These are phyloP conservation scores for Pholis gunnellus DNA, from an alignment of 2,113 vertebrate species.

Conservation along the genomic window DNA sequence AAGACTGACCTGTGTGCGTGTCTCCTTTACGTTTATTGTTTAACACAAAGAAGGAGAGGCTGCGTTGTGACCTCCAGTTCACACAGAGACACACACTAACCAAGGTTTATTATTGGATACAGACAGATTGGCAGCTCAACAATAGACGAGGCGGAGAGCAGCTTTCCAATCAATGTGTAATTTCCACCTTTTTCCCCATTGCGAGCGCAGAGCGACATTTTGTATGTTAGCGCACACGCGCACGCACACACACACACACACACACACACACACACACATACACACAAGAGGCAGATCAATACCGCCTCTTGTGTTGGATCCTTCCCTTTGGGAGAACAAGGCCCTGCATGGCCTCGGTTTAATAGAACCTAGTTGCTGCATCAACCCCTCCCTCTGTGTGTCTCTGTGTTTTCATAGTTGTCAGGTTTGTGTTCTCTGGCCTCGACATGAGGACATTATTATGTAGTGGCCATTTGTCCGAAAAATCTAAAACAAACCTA, in stretches of 20 bases:
- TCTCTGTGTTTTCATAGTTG: constrained; percentile 13
- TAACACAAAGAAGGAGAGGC: constrained; percentile 30
- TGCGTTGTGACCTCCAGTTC: constrained; percentile 50
- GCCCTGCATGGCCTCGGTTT: constrained; percentile 7
- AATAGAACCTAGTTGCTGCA: constrained; percentile 36
- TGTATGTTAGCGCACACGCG: not conserved
- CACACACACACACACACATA: constrained; percentile 1
- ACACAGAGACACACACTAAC: constrained; percentile 30
- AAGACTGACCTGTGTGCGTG: constrained; percentile 10
- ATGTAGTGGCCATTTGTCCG: not conserved
- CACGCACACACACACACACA: not conserved
- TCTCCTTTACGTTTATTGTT: constrained; percentile 57
- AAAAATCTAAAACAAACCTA: too few relatives aligned
- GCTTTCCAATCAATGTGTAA: constrained; percentile 47
- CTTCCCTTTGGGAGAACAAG: constrained; percentile 51
- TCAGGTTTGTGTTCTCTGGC: constrained; percentile 34
- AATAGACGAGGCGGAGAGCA: constrained; percentile 45
- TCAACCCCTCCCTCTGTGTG: not conserved
- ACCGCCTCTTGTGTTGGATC: constrained; percentile 23
- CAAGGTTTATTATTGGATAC: constrained; percentile 57
- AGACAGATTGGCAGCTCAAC: constrained; percentile 54
- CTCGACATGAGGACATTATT: constrained; percentile 19
- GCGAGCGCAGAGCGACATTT: not conserved
- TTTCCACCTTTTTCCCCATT: constrained; percentile 31
- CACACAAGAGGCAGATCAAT: not conserved